Evolutionary conservation across 2,113 vertebrate species (phyloP), one percentile per base, ranked within the genome.

Genomic region (Picathartes gymnocephalus): DNA sequence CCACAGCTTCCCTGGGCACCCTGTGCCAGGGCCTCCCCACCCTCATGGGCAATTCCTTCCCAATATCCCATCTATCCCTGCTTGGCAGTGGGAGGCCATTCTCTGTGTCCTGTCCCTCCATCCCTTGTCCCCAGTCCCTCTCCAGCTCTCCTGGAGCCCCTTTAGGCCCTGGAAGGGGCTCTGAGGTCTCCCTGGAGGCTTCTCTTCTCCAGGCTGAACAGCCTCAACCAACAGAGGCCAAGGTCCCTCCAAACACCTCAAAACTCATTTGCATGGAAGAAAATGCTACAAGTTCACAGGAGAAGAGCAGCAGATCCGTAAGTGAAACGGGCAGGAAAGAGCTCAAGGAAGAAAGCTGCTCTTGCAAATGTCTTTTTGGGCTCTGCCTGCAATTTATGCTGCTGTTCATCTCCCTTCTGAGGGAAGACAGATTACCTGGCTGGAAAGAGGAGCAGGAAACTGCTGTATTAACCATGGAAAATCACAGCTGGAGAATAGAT

Each of bases 21-120:
- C n/a, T n/a, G n/a, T 81, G 44, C 51, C 86, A 88, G 74, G 24
- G 4, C 30, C 20, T 64, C 0, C 0, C 6, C 74, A 15, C 10
- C 10, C 31, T 37, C 16, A 1, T 1, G 7, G 39, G 13, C 15
- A 17, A 40, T 68, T 89, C 13, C 27, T 3, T 6, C 24, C 39
- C 45, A 60, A 7, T n/a, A 3, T 40, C 28, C 45, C 39, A 45
- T 5, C 45, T 1, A 18, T 0, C 15, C 16, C 60, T 65, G 58
- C 25, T 24, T 51, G 77, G 12, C 33, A 73, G 0, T 33, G 33
- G 33, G 13, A 37, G 56, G 44, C 23, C 60, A 68, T 39, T 81
- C 23, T 13, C 13, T 12, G 4, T 21, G 15, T 58, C 23, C 44
- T 73, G 44, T 33, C 33, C 1, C 15, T 51, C 19, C 69, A 53